Evolutionary conservation across 2,888 invertebrate species (phyloP).

Genomic region (Caenorhabditis japonica): DNA sequence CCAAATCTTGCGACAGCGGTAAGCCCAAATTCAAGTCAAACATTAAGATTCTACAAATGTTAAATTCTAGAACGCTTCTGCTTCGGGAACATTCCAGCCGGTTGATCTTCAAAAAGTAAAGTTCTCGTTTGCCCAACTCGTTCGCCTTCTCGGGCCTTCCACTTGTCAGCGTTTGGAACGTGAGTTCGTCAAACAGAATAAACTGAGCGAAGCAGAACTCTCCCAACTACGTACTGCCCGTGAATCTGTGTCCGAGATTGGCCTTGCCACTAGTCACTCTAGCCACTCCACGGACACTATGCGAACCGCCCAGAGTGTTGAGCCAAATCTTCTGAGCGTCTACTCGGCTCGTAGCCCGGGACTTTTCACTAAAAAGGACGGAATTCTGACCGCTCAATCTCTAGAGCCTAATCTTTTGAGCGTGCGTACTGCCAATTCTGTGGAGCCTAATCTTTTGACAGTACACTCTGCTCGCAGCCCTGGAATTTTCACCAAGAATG

Average conservation of each 20-base stretch:
- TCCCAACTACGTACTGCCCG: constrained; percentile 38
- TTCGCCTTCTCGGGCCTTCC: constrained; percentile 31
- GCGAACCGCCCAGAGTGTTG: constrained; percentile 39
- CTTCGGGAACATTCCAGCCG: too few relatives aligned
- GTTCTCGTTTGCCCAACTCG: constrained; percentile 41
- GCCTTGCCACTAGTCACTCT: constrained; percentile 14
- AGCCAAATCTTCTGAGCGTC: constrained; percentile 48
- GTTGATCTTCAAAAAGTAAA: constrained; percentile 39
- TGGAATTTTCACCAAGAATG: constrained; percentile 3
- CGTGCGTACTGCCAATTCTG: constrained; percentile 35
- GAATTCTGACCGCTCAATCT: constrained; percentile 27
- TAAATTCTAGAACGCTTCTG: neutral
- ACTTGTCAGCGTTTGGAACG: constrained; percentile 48
- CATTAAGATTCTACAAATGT: too few relatives aligned
- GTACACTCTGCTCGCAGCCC: constrained; percentile 25
- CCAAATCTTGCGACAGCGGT: constrained; percentile 15
- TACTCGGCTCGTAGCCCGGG: constrained; percentile 31
- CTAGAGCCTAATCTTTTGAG: constrained; percentile 41
- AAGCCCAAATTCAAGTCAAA: neutral
- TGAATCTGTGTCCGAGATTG: constrained; percentile 26
- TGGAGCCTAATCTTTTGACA: constrained; percentile 38
- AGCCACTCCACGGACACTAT: constrained; percentile 11
- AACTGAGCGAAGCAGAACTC: constrained; percentile 32
- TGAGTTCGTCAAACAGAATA: constrained; percentile 37
- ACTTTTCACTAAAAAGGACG: constrained; percentile 26